Conservation (phyloP, 1,140 invertebrate genomes). For the Calephelis virginiensis region DNA sequence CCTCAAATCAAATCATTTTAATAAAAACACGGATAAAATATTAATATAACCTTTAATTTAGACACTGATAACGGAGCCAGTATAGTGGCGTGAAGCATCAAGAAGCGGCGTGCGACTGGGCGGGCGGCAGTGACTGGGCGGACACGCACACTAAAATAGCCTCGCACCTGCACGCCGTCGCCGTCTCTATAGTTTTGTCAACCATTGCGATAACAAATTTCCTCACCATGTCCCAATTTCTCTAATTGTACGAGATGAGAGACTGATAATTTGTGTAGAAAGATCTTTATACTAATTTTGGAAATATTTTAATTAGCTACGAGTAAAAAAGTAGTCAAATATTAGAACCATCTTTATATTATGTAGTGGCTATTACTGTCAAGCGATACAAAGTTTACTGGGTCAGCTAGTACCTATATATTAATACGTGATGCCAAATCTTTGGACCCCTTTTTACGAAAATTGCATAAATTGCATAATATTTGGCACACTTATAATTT, state of each 20-base stretch:
- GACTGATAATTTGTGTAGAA: neutral
- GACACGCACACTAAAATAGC: slow-evolving; percentile 62
- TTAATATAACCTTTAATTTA: neutral
- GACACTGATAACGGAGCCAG: slow-evolving; percentile 10
- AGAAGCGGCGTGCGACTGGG: slow-evolving; percentile 39
- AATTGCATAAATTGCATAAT: too few relatives aligned
- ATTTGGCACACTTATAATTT: too few relatives aligned
- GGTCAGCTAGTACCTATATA: too few relatives aligned
- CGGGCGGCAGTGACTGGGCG: slow-evolving; percentile 45
- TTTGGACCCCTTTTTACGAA: too few relatives aligned
- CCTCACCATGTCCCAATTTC: slow-evolving; percentile 14
- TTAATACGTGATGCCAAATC: too few relatives aligned
- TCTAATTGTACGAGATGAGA: slow-evolving; percentile 8
- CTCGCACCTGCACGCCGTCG: slow-evolving; percentile 60
- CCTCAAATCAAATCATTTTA: neutral
- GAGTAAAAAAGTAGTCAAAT: too few relatives aligned
- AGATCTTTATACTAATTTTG: neutral
- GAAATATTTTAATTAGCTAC: neutral
- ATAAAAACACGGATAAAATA: neutral
- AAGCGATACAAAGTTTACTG: too few relatives aligned
- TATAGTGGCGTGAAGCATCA: slow-evolving; percentile 1
- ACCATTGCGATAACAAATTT: slow-evolving; percentile 46
- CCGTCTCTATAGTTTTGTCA: slow-evolving; percentile 55
- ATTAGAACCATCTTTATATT: too few relatives aligned
- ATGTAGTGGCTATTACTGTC: too few relatives aligned